A percentile compares a stretch with the other conserved stretches of the same genome.
These are phyloP conservation scores for Mus pahari DNA, from an alignment of 2,113 vertebrate species.

Conservation along the genomic window DNA sequence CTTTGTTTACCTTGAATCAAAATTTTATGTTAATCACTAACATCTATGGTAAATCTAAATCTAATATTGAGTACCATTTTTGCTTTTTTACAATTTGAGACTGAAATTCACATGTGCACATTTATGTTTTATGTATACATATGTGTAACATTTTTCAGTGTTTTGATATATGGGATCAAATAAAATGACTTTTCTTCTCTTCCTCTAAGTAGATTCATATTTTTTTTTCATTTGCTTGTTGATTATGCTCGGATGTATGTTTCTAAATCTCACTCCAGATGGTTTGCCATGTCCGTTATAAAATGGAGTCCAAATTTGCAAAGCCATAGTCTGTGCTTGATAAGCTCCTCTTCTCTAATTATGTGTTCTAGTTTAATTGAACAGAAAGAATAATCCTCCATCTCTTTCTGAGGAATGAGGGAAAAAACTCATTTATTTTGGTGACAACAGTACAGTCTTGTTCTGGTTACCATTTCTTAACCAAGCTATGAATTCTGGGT, in stretches of 20 bases:
- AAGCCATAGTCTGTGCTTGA: background rate
- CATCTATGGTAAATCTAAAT: background rate
- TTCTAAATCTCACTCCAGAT: background rate
- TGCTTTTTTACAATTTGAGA: background rate
- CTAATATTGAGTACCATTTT: background rate
- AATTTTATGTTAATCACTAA: background rate
- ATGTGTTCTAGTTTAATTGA: background rate
- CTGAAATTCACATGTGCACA: background rate
- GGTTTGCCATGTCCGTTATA: background rate
- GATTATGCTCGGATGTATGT: background rate
- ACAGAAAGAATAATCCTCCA: slow-evolving; percentile 39
- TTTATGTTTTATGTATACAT: background rate
- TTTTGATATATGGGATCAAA: background rate
- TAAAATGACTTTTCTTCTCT: background rate
- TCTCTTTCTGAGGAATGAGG: background rate
- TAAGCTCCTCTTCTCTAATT: background rate
- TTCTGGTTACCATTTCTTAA: slow-evolving; percentile 41
- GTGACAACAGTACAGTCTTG: background rate
- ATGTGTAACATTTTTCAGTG: background rate
- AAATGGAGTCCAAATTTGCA: background rate
- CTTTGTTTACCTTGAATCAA: background rate
- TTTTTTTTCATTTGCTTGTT: background rate
- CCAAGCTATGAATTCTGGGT: slow-evolving; percentile 21
- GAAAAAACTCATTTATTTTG: slow-evolving; percentile 45
- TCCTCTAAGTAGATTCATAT: background rate